Conservation (phyloP, 2,113 vertebrate genomes). For the Nycticorax nycticorax region DNA sequence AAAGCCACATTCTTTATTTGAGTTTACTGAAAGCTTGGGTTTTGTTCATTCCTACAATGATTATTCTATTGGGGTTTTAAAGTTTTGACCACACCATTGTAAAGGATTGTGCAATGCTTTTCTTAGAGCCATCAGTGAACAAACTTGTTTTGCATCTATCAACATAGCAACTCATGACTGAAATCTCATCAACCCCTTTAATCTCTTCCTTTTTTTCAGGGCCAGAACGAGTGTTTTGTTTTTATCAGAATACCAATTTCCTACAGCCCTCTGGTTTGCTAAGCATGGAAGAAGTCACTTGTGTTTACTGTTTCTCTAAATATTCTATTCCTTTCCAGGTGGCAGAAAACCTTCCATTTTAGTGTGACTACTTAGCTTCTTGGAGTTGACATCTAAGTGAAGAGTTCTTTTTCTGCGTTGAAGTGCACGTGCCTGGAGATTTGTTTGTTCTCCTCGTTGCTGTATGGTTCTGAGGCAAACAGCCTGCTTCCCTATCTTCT, state of each 20-base stretch:
- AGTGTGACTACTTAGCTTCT: neutral
- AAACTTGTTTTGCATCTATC: slow-evolving; percentile 31
- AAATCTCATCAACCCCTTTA: neutral
- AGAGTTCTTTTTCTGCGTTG: neutral
- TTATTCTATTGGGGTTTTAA: slow-evolving; percentile 25
- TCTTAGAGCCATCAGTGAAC: neutral
- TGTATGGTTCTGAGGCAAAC: neutral
- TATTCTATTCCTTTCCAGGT: neutral
- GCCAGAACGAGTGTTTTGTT: neutral
- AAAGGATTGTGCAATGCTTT: slow-evolving; percentile 46
- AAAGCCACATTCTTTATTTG: slow-evolving; percentile 44
- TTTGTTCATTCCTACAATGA: neutral
- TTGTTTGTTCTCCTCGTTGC: neutral
- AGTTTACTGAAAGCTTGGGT: slow-evolving; percentile 7
- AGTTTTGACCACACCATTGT: neutral
- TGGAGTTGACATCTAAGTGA: neutral
- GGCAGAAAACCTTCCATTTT: neutral
- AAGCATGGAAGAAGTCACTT: neutral
- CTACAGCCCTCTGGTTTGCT: neutral
- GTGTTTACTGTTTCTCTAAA: neutral
- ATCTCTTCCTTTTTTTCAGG: neutral
- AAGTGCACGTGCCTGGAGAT: rapidly evolving
- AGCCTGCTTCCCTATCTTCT: neutral
- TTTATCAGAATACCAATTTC: neutral
- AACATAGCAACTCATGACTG: neutral